Evolutionary conservation across 2,113 vertebrate genomes (phyloP).

Genomic region (Gasterosteus aculeatus): DNA sequence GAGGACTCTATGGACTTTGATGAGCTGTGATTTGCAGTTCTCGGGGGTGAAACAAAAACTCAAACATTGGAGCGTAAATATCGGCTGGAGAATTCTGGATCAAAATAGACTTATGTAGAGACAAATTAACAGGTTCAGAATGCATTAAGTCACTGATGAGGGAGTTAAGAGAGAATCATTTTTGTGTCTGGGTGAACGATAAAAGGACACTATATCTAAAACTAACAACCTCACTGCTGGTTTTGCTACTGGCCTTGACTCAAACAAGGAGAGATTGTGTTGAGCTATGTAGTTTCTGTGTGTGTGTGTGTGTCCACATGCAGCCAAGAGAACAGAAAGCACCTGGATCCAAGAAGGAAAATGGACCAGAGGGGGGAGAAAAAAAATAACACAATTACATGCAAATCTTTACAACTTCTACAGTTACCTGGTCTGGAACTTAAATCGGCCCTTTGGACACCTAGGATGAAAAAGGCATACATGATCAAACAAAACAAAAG

Average conservation of each 20-base stretch:
- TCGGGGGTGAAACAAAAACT: constrained; percentile 11
- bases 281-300: constrained; percentile 23
- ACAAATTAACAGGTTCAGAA: background rate
- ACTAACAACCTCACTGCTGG: constrained; percentile 6
- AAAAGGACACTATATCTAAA: background rate
- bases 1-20: constrained; percentile 34
- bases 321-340: constrained; percentile 49
- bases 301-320: constrained; percentile 38
- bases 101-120: constrained; percentile 18
- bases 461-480: constrained; percentile 63
- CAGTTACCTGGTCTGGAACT: constrained; percentile 62
- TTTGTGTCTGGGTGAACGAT: constrained; percentile 6
- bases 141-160: background rate
- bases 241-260: constrained; percentile 24
- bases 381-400: background rate
- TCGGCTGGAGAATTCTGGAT: constrained; percentile 1
- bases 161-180: background rate
- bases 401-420: constrained; percentile 8
- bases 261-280: constrained; percentile 33
- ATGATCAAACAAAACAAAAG: constrained; percentile 50
- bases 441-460: constrained; percentile 68
- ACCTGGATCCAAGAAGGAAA: constrained; percentile 39
- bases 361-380: constrained; percentile 4
- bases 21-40: constrained; percentile 48
- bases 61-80: background rate